These are phyloP conservation scores for Pandemis cinnamomeana DNA, from an alignment of 2,888 invertebrate genomes.

Conservation along the genomic window DNA sequence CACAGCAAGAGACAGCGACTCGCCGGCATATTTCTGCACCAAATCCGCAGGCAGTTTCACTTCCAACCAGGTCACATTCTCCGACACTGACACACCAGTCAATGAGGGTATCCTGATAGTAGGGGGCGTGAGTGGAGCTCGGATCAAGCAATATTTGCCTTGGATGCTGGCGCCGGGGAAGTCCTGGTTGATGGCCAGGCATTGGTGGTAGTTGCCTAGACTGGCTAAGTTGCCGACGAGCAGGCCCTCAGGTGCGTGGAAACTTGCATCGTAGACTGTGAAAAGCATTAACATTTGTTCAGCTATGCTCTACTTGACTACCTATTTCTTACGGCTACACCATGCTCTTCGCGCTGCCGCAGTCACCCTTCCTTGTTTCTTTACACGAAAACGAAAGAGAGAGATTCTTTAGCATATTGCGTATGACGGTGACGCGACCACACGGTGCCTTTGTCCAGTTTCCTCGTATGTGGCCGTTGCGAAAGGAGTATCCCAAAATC, in stretches of 20 bases:
- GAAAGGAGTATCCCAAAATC: too few species aligned
- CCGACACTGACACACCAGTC: neutral
- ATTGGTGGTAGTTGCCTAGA: constrained; percentile 5
- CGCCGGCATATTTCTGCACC: neutral
- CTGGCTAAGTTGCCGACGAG: neutral
- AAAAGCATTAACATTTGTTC: neutral
- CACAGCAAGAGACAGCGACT: neutral
- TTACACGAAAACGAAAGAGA: too few species aligned
- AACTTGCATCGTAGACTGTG: constrained; percentile 1
- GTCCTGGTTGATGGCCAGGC: constrained; percentile 7
- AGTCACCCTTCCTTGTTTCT: too few species aligned
- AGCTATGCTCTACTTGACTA: too few species aligned
- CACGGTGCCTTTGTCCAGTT: too few species aligned
- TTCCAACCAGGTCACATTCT: constrained; percentile 1
- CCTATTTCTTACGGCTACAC: too few species aligned
- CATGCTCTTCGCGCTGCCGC: too few species aligned
- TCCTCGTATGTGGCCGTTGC: too few species aligned
- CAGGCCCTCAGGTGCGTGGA: neutral
- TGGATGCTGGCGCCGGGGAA: neutral
- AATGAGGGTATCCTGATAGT: neutral
- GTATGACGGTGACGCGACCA: too few species aligned
- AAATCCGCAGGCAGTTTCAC: neutral
- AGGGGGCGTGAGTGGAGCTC: neutral
- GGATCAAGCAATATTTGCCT: constrained; percentile 8
- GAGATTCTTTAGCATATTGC: too few species aligned